These are phyloP conservation scores for Notolabrus celidotus DNA, from an alignment of 2,797 vertebrate species.

Conservation along the genomic window DNA sequence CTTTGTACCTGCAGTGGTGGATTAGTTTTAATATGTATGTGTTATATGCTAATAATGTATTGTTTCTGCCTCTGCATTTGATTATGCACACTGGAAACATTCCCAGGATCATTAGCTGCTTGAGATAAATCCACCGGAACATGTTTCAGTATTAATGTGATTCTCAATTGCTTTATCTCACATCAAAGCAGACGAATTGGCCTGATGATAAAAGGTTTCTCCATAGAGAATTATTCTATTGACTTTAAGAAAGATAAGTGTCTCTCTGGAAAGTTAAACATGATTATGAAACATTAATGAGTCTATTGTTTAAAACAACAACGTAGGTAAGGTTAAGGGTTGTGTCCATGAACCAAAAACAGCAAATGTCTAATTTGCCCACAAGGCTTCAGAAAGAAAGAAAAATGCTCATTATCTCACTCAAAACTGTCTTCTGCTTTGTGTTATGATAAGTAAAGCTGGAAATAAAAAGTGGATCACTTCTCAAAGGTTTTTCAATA, in stretches of 20 bases:
- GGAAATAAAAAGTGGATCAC: neutral
- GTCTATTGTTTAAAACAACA: constrained; percentile 45
- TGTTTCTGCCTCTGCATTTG: constrained; percentile 74
- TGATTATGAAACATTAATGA: constrained; percentile 69
- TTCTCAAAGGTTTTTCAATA: neutral
- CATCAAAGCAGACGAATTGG: constrained; percentile 79
- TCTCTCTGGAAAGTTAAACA: constrained; percentile 67
- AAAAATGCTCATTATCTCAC: constrained; percentile 17
- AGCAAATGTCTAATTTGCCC: constrained; percentile 24
- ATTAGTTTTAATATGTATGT: constrained; percentile 66
- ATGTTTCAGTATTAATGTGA: constrained; percentile 76
- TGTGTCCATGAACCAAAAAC: constrained; percentile 27
- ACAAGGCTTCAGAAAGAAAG: constrained; percentile 1
- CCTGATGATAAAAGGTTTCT: constrained; percentile 74
- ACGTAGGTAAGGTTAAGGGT: constrained; percentile 35
- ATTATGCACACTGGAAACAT: constrained; percentile 77
- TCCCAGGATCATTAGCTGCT: constrained; percentile 80
- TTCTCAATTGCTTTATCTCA: constrained; percentile 76
- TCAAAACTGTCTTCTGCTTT: neutral
- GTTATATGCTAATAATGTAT: constrained; percentile 79
- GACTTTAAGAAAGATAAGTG: constrained; percentile 69
- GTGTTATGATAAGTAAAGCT: neutral
- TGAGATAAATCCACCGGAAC: constrained; percentile 74
- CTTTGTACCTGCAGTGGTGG: constrained; percentile 53
- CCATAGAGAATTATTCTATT: constrained; percentile 65